phyloP scores from a whole-genome alignment of 2,888 invertebrate genomes.

The Lasius fuliginosus region DNA sequence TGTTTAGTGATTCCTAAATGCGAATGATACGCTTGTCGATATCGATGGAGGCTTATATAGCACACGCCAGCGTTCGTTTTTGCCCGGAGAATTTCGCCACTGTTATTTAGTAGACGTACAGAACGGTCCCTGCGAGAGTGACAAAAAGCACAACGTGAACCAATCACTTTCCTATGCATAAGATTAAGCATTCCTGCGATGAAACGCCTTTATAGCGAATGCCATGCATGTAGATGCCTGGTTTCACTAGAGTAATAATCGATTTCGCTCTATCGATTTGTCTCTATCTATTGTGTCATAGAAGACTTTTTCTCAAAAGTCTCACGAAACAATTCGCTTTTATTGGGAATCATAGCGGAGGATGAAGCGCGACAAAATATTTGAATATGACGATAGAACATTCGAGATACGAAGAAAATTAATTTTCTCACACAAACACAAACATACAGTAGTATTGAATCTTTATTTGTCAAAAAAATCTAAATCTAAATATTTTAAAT shows the following conservation, averaged over 20 bases:
- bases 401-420: not conserved
- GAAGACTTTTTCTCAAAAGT: constrained; percentile 60
- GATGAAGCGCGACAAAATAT: not conserved
- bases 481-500: not conserved
- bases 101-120: constrained; percentile 76
- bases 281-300: constrained; percentile 59
- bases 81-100: constrained; percentile 75
- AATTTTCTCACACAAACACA: not conserved
- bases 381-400: not conserved
- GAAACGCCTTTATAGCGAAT: constrained; percentile 49
- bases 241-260: constrained; percentile 54
- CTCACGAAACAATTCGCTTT: constrained; percentile 25
- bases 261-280: constrained; percentile 63
- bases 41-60: constrained; percentile 79
- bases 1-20: constrained; percentile 67
- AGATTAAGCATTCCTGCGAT: constrained; percentile 61
- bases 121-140: constrained; percentile 64
- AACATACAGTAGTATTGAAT: not conserved
- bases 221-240: constrained; percentile 50
- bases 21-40: constrained; percentile 77
- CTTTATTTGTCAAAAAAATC: not conserved
- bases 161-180: constrained; percentile 67
- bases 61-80: constrained; percentile 64
- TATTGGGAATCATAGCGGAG: not conserved
- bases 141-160: constrained; percentile 64